Evolutionary conservation across 2,113 vertebrate species (phyloP).

Genomic region (Gobius niger): DNA sequence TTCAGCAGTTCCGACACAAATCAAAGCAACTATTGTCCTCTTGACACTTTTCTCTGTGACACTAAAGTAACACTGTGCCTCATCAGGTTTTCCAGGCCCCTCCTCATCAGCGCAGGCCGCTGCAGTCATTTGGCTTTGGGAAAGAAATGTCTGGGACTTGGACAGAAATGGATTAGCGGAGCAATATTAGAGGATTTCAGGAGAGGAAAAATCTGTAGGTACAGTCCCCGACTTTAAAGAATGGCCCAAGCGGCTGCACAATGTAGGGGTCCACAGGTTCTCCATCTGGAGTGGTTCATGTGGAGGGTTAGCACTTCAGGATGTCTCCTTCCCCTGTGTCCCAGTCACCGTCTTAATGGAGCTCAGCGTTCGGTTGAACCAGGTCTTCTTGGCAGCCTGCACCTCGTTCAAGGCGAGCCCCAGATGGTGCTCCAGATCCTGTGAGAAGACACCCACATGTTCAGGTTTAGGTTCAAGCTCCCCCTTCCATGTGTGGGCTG

Average conservation of each 20-base stretch:
- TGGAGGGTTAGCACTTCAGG: constrained; percentile 71
- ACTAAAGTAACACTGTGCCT: constrained; percentile 59
- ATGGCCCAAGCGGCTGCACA: constrained; percentile 25
- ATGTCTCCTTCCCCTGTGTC: constrained; percentile 95
- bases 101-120: constrained; percentile 42
- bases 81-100: constrained; percentile 48
- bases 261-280: constrained; percentile 29
- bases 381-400: constrained; percentile 98
- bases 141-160: neutral
- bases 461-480: neutral
- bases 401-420: constrained; percentile 95
- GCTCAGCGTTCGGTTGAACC: constrained; percentile 98
- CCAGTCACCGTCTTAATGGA: constrained; percentile 99
- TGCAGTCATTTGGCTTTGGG: constrained; percentile 38
- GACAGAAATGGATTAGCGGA: constrained; percentile 6
- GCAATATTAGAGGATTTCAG: constrained; percentile 8
- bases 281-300: constrained; percentile 13
- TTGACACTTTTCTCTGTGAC: constrained; percentile 31
- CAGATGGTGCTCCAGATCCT: constrained; percentile 97
- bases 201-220: constrained; percentile 32
- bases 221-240: constrained; percentile 42
- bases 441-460: constrained; percentile 7
- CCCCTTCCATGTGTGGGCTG: neutral
- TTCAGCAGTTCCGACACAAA: constrained; percentile 88
- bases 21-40: constrained; percentile 65